phyloP scores from a whole-genome alignment of 2,113 vertebrate genomes.

The Lampris megalopsis region DNA sequence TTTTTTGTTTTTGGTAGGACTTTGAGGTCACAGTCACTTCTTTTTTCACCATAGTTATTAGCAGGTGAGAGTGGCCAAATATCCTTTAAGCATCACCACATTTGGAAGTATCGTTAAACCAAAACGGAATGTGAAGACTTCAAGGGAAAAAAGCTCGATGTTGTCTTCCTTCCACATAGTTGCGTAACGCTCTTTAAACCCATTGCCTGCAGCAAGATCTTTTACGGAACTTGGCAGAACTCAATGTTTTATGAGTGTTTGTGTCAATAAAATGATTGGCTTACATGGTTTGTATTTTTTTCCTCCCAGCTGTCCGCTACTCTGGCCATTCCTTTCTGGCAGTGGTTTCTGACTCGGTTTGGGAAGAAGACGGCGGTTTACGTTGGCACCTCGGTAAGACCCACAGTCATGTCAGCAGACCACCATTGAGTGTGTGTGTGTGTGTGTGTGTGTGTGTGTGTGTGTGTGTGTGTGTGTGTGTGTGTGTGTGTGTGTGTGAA shows the following conservation, averaged over 20 bases:
- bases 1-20: slow-evolving; percentile 51
- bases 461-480: too few relatives aligned
- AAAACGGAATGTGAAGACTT: not conserved
- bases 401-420: not conserved
- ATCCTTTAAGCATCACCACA: not conserved
- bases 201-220: not conserved
- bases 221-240: not conserved
- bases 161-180: not conserved
- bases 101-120: not conserved
- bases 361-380: slow-evolving; percentile 96
- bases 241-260: not conserved
- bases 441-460: too few relatives aligned
- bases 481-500: too few relatives aligned
- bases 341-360: slow-evolving; percentile 95
- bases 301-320: slow-evolving; percentile 89
- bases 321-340: slow-evolving; percentile 94
- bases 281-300: slow-evolving; percentile 20
- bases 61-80: not conserved
- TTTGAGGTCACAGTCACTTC: slow-evolving; percentile 9
- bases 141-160: not conserved
- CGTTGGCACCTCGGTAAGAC: slow-evolving; percentile 89
- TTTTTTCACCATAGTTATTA: slow-evolving; percentile 28
- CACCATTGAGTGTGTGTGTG: not conserved
- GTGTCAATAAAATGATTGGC: slow-evolving; percentile 13
- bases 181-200: not conserved